phyloP scores from a whole-genome alignment of 2,888 invertebrate species.

The Ptychoptera contaminata region DNA sequence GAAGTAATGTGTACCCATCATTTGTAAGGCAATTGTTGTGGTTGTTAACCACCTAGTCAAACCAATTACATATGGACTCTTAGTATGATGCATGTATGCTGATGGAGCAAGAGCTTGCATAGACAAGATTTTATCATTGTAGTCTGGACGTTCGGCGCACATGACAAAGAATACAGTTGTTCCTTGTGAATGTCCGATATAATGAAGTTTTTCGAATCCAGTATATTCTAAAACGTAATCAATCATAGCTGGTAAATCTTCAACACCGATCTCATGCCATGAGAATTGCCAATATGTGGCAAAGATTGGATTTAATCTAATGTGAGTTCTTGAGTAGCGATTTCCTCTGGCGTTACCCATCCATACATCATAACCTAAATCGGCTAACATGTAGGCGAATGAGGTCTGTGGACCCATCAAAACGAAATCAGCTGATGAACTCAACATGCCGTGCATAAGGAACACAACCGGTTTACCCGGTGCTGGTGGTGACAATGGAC shows the following conservation, averaged over 20 bases:
- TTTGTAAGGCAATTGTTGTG: slow-evolving; percentile 24
- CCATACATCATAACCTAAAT: slow-evolving; percentile 32
- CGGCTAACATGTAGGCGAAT: slow-evolving; percentile 35
- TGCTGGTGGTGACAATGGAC: slow-evolving; percentile 30
- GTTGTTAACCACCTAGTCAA: neutral
- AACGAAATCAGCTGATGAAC: slow-evolving; percentile 58
- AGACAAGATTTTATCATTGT: slow-evolving; percentile 36
- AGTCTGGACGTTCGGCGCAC: slow-evolving; percentile 34
- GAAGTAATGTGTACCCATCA: slow-evolving; percentile 34
- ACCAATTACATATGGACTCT: slow-evolving; percentile 26
- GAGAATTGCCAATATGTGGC: slow-evolving; percentile 11
- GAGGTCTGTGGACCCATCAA: slow-evolving; percentile 50
- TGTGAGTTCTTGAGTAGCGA: slow-evolving; percentile 29
- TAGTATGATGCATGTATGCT: slow-evolving; percentile 33
- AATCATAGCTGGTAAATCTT: slow-evolving; percentile 38
- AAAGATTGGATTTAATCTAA: slow-evolving; percentile 20
- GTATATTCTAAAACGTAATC: slow-evolving; percentile 29
- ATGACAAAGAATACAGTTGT: slow-evolving; percentile 39
- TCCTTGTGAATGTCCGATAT: slow-evolving; percentile 43
- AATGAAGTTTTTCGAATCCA: slow-evolving; percentile 27
- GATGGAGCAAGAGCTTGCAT: slow-evolving; percentile 41
- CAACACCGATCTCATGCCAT: slow-evolving; percentile 37
- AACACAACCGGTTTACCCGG: slow-evolving; percentile 35
- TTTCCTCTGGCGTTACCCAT: slow-evolving; percentile 31
- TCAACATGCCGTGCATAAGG: slow-evolving; percentile 56